These are phyloP conservation scores for Spodoptera picta DNA, from an alignment of 2,888 invertebrate genomes.

Conservation along the genomic window DNA sequence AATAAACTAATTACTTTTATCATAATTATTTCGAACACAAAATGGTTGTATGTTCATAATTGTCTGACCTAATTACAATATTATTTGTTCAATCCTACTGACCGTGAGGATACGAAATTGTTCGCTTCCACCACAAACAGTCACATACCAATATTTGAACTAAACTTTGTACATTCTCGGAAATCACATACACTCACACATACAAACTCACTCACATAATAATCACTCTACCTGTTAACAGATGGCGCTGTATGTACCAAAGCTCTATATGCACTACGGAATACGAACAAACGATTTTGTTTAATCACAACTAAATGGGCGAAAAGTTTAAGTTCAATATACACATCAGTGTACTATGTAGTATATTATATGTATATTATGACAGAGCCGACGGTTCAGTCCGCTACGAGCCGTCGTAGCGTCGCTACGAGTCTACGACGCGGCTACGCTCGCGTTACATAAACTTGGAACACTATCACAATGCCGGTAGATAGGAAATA, in stretches of 20 bases:
- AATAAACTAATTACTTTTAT: too few species aligned
- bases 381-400: conserved; percentile 59
- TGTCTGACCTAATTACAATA: too few species aligned
- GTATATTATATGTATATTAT: conserved; percentile 22
- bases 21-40: too few species aligned
- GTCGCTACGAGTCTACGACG: conserved; percentile 60
- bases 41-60: too few species aligned
- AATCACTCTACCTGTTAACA: conserved; percentile 45
- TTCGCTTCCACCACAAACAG: conserved; percentile 18
- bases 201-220: conserved; percentile 27
- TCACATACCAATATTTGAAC: conserved; percentile 33
- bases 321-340: conserved; percentile 43
- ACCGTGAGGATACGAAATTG: background rate
- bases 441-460: conserved; percentile 56
- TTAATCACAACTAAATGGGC: conserved; percentile 28
- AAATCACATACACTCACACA: conserved; percentile 22
- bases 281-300: conserved; percentile 27
- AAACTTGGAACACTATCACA: conserved; percentile 56
- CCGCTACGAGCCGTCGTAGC: conserved; percentile 73
- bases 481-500: conserved; percentile 57
- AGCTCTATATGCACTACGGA: conserved; percentile 3
- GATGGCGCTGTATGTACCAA: conserved; percentile 63
- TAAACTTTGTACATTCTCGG: conserved; percentile 30
- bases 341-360: conserved; percentile 24
- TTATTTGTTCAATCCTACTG: background rate